Base-by-base conservation (phyloP, 1,140 invertebrate species). In the Glossosoma conforme region DNA sequence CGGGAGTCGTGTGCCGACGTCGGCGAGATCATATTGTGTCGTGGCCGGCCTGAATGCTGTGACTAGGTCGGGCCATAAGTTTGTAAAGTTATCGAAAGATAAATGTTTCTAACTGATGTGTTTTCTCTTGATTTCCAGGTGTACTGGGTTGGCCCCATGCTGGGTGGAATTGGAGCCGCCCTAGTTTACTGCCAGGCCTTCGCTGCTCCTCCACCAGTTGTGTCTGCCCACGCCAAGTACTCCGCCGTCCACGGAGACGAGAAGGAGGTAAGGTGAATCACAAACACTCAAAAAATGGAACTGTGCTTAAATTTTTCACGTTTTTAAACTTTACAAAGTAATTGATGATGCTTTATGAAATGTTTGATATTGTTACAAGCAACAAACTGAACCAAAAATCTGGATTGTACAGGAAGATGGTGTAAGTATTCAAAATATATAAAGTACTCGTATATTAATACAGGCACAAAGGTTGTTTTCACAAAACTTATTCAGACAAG, bases 131-230 rank as follows among this genome's bases (percentile, higher is more conserved):
- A n/a, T n/a, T n/a, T 68, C 3, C 65, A 86, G 86, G 75, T 93
- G 0, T 95, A 92, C 70, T 95, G 91, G 92, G 74, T 85, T 1
- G 91, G 91, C 0, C 90, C 91, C 0, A 78, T 90, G 45, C 67
- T 87, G 0, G 91, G 91, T 2, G 91, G 86, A 2, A 78, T 90
- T 20, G 76, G 81, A 0, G 91, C 87, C 1, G 82, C 81, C 10
- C 72, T 91, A 6, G 60, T 92, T 13, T 94, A 94, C 63, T 79
- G 82, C 2, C 78, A 87, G 58, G 78, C 80, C 3, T 81, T 91
- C 58, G 76, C 81, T 1, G 77, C 80, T 1, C 79, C 80, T 2
- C 70, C 77, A 17, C 65, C 68, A 36, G 33, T 60, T 62, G 72
- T 65, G 59, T 53, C 58, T 45, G 60, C 65, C 25, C 63, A 59